These are phyloP conservation scores for Caenorhabditis sp. DNA, from an alignment of 2,888 invertebrate species.

Conservation along the genomic window DNA sequence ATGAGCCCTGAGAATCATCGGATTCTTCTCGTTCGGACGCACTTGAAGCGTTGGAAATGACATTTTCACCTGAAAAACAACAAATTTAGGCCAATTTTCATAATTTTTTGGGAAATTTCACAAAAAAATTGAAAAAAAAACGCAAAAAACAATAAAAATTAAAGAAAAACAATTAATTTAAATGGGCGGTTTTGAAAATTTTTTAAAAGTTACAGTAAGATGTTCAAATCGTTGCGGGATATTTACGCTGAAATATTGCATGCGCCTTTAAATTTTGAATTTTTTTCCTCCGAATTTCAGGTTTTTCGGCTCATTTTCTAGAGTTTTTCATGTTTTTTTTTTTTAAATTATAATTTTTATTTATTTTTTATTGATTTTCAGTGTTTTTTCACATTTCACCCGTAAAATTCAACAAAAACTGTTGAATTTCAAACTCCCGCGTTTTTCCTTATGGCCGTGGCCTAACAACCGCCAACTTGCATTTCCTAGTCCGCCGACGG, in stretches of 20 bases:
- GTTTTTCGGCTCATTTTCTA: too few relatives aligned
- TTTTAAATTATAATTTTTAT: background rate
- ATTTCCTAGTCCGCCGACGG: background rate
- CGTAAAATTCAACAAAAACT: too few relatives aligned
- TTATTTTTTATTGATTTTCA: background rate
- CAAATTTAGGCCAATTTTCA: too few relatives aligned
- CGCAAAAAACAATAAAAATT: background rate
- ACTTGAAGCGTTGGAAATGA: conserved; percentile 46
- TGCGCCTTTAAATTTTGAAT: background rate
- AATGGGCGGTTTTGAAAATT: background rate
- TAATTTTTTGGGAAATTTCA: background rate
- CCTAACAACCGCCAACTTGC: background rate
- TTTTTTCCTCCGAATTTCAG: too few relatives aligned
- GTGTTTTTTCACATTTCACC: conserved; percentile 1
- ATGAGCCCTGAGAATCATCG: conserved; percentile 41
- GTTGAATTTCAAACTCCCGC: background rate
- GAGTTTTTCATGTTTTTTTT: too few relatives aligned
- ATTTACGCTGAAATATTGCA: background rate
- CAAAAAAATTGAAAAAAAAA: background rate
- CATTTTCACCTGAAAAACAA: conserved; percentile 41
- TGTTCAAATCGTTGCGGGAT: background rate
- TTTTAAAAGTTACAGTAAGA: background rate
- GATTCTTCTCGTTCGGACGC: conserved; percentile 47
- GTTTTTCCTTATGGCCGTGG: background rate
- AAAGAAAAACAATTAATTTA: background rate